A percentile compares a stretch with the other conserved stretches of the same genome.
Conservation (phyloP, 2,113 vertebrate species). For the Rutilus rutilus region DNA sequence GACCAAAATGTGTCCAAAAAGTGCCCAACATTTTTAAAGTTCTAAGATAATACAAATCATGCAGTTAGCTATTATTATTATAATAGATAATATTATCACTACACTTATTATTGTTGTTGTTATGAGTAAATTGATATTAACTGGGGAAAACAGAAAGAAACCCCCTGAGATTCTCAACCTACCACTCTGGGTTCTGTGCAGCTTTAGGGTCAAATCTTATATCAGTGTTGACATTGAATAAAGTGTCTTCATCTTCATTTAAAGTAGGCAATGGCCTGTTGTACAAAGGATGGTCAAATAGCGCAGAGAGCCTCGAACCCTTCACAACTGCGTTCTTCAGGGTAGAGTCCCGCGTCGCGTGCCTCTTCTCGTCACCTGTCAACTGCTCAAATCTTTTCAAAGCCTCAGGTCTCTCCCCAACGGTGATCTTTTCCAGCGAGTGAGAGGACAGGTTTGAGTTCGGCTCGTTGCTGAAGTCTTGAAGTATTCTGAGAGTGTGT, state of each 20-base stretch:
- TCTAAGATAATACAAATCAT: no score
- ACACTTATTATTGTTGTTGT: background rate
- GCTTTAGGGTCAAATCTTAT: constrained; percentile 92
- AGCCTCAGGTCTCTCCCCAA: constrained; percentile 65
- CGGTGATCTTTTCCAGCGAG: constrained; percentile 79
- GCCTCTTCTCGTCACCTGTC: constrained; percentile 66
- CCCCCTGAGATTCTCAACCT: constrained; percentile 6
- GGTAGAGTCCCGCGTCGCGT: constrained; percentile 63
- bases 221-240: constrained; percentile 94
- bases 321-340: constrained; percentile 53
- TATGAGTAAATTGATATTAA: background rate
- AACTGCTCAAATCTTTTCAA: constrained; percentile 61
- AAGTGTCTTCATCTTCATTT: constrained; percentile 82
- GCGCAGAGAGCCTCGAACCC: constrained; percentile 78
- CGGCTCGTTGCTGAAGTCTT: constrained; percentile 93
- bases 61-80: background rate
- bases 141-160: background rate
- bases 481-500: constrained; percentile 90
- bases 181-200: constrained; percentile 87
- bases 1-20: no score
- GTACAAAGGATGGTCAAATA: constrained; percentile 88
- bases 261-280: constrained; percentile 75
- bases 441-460: constrained; percentile 86
- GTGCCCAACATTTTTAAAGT: no score
- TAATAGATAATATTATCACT: background rate